Evolutionary conservation across 2,888 invertebrate species (phyloP), one percentile per base, ranked within the genome.

Genomic region (Nomada hirtipes): DNA sequence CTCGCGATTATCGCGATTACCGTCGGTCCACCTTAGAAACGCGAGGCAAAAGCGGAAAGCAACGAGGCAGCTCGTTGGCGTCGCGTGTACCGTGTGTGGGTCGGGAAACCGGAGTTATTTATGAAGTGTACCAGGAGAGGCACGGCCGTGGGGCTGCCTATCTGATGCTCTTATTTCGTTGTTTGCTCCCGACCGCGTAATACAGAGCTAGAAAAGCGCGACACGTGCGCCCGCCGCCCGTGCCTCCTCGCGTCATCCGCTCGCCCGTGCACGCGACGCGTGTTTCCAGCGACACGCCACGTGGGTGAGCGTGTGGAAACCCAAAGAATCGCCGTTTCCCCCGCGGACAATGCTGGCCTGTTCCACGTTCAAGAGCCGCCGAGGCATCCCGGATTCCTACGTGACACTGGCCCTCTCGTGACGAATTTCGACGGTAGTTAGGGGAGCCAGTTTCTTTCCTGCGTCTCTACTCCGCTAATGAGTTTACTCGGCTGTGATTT

Each of bases 121-220:
- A 91, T 90, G 88, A 86, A 88, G 89, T 81, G 85, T 78, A 81
- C 81, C 79, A 50, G n/a, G 69, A 77, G 79, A 63, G 75, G 60
- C 76, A 70, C 86, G 84, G 65, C 70, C 76, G 81, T 83, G 63
- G 83, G 73, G 68, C 78, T 74, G 79, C 63, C 81, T 90, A 90
- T 89, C 90, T 82, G 89, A 89, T 91, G 90, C 76, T 92, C 90
- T 91, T 90, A 87, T 91, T 91, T 91, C 84, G 86, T 85, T 88
- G 91, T 89, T 89, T 86, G 89, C 88, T 88, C 76, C 88, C 80
- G 85, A 82, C 79, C 83, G 83, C 87, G 79, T 85, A 87, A 86
- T 79, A 83, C 85, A 76, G 80, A 74, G 86, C 86, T 87, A 87
- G 88, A 86, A 87, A 90, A 90, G 76, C 85, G 88, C 85, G 90